These are phyloP conservation scores for Callipepla squamata DNA, from an alignment of 2,113 vertebrate species.

Conservation along the genomic window DNA sequence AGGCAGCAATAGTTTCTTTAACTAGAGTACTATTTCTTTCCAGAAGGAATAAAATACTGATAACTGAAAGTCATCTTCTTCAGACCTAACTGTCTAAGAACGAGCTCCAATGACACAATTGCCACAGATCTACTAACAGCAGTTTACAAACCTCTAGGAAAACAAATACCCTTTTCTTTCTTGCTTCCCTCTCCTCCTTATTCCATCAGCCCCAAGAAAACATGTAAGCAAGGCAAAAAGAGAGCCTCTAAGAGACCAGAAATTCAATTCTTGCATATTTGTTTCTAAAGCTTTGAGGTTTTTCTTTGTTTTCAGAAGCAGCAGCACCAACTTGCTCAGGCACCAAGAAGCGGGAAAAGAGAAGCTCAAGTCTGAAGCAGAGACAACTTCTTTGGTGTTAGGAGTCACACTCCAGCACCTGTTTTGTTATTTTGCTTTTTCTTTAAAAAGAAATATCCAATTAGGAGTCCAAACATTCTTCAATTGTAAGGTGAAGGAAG, in stretches of 20 bases:
- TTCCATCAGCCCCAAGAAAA: background rate
- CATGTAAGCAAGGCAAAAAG: background rate
- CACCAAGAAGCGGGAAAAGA: background rate
- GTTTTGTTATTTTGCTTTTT: background rate
- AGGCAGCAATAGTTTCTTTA: background rate
- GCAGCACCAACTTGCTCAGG: conserved; percentile 8
- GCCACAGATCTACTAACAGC: background rate
- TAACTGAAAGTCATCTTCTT: background rate
- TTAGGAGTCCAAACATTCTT: background rate
- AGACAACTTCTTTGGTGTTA: conserved; percentile 43
- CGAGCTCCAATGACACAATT: background rate
- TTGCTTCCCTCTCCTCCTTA: background rate
- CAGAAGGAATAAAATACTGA: background rate
- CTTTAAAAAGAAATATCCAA: background rate
- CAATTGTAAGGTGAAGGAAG: background rate
- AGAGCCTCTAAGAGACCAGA: background rate
- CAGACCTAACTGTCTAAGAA: background rate
- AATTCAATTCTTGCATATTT: background rate
- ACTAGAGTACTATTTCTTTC: too few relatives aligned
- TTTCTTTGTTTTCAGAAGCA: background rate
- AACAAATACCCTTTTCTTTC: background rate
- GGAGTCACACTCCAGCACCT: background rate
- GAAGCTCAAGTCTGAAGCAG: conserved; percentile 29
- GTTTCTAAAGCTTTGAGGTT: background rate
- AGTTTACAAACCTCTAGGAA: background rate